phyloP scores from a whole-genome alignment of 1,140 invertebrate species.

The Carcinoscorpius rotundicauda region DNA sequence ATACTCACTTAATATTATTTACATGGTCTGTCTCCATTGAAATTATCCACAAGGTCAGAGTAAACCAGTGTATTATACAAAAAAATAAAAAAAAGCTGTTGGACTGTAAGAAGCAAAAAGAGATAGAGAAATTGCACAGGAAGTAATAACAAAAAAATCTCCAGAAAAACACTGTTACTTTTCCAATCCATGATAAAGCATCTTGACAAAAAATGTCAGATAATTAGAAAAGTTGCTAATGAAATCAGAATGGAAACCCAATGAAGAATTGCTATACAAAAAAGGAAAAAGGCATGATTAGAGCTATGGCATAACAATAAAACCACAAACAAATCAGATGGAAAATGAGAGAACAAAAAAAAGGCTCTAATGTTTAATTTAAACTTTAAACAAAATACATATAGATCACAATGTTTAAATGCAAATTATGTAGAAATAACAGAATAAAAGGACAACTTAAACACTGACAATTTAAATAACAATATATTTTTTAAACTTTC shows the following conservation, averaged over 20 bases:
- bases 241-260: constrained; percentile 53
- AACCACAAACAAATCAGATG: no score
- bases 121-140: constrained; percentile 37
- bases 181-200: constrained; percentile 52
- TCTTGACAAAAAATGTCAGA: constrained; percentile 62
- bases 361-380: neutral
- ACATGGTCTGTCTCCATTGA: constrained; percentile 25
- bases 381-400: no score
- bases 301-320: no score
- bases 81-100: constrained; percentile 44
- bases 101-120: constrained; percentile 39
- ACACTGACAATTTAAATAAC: no score
- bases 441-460: no score
- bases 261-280: constrained; percentile 48
- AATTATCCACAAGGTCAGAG: constrained; percentile 54
- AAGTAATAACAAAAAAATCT: constrained; percentile 63
- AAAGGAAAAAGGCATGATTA: constrained; percentile 2
- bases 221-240: constrained; percentile 74
- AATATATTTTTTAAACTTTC: no score
- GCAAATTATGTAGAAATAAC: no score
- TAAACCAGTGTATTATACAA: constrained; percentile 52
- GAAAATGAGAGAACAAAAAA: constrained; percentile 3
- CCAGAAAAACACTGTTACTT: constrained; percentile 57
- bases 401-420: no score
- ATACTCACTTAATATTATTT: constrained; percentile 20